Evolutionary conservation across 2,888 invertebrate species (phyloP), one percentile per base, ranked within the genome.

Genomic region (Nymphalis polychloros): DNA sequence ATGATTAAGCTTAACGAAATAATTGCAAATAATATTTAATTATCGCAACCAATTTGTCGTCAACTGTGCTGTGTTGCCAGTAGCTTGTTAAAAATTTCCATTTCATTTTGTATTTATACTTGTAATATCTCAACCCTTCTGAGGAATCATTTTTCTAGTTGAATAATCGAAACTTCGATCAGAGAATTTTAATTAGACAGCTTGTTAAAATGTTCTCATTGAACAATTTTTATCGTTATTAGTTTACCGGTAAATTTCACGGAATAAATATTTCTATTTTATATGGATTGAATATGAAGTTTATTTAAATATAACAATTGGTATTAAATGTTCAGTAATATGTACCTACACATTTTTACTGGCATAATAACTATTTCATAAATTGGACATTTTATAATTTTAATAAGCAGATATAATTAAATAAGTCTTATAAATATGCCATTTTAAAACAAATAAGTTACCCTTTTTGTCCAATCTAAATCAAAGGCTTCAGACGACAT

Each of bases 11-110:
- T 41, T 76, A 75, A 73, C 75, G 73, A 76, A 73, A 78, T 77
- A 78, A 79, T 77, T 81, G 79, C 71, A 79, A 77, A 78, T 35
- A 84, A 81, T 75, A 83, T 79, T 81, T 88, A 87, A 90, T 88
- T 89, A 87, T 77, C 77, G 73, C 81, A 77, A 84, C 64, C 81
- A 87, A 87, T 84, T 86, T 86, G 80, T 73, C 84, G 72, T 72
- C 71, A 77, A 76, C 75, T 78, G 75, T 76, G 50, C 59, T 64
- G 49, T 77, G 74, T 77, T 13, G 41, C 75, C 72, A 72, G 75
- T 71, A 78, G 79, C 91, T 92, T 89, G 90, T 92, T 92, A 92
- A 90, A 92, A 88, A 84, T 83, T 91, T 92, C 90, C 91, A 84
- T 89, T 90, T 87, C 87, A 90, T 90, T 90, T 90, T 89, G 84